Evolutionary conservation across 2,797 vertebrate species (phyloP).

Genomic region (Sebastes minor): DNA sequence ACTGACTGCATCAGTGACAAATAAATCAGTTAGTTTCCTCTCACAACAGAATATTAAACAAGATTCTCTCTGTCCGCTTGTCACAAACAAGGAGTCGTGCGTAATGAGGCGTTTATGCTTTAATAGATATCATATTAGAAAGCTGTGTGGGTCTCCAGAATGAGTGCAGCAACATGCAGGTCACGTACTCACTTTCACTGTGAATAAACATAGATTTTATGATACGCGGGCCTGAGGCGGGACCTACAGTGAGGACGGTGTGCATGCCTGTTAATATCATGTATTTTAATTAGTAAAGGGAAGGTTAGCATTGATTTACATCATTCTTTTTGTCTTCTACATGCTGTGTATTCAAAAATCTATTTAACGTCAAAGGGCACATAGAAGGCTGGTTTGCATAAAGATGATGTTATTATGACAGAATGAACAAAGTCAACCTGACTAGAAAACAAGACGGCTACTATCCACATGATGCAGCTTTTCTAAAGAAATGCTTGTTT

Average conservation of each 20-base stretch:
- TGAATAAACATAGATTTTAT: constrained; percentile 36
- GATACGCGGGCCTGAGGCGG: not conserved
- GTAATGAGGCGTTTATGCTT: not conserved
- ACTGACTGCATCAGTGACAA: not conserved
- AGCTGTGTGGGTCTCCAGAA: not conserved
- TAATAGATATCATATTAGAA: not conserved
- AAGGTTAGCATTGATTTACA: not conserved
- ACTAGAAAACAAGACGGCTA: too few species aligned
- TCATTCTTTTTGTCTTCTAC: not conserved
- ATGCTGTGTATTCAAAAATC: too few species aligned
- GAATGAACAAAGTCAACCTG: not conserved
- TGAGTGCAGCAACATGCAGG: not conserved
- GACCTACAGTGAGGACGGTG: not conserved
- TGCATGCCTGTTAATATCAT: not conserved
- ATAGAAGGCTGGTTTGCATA: not conserved
- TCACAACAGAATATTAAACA: not conserved
- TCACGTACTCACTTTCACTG: not conserved
- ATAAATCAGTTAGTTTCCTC: not conserved
- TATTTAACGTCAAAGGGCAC: not conserved
- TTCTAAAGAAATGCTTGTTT: too few species aligned
- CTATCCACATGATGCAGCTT: too few species aligned
- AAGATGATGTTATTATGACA: not conserved
- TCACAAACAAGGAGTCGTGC: not conserved
- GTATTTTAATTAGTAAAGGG: not conserved
- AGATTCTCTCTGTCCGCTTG: not conserved